Conservation (phyloP, 2,797 vertebrate species). For the Centropyge bicolor region DNA sequence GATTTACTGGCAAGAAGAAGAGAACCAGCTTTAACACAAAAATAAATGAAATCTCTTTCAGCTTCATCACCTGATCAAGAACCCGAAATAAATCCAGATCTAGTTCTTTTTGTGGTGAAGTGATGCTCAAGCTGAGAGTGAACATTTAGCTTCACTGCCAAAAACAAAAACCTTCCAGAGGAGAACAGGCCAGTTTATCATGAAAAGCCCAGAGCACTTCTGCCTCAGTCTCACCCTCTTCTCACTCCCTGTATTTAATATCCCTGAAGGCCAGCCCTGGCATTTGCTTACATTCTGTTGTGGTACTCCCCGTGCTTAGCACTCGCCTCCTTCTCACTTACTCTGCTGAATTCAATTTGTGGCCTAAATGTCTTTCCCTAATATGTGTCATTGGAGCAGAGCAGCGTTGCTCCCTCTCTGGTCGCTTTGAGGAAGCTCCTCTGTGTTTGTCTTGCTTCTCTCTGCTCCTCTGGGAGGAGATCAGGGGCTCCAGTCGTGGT, state of each 20-base stretch:
- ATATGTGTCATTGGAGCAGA: constrained; percentile 76
- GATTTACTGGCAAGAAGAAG: not conserved
- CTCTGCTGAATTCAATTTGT: constrained; percentile 66
- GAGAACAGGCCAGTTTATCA: constrained; percentile 29
- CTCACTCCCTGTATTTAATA: constrained; percentile 47
- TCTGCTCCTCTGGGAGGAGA: constrained; percentile 56
- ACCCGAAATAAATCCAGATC: not conserved
- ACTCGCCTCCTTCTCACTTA: constrained; percentile 50
- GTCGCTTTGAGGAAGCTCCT: constrained; percentile 53
- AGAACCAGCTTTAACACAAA: not conserved
- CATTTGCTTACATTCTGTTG: constrained; percentile 61
- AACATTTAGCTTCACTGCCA: not conserved
- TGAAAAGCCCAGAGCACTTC: constrained; percentile 28
- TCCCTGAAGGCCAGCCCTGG: constrained; percentile 49
- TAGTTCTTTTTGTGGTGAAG: not conserved
- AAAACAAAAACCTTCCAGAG: not conserved
- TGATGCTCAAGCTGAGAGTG: not conserved
- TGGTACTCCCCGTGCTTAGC: constrained; percentile 41
- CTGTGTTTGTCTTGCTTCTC: constrained; percentile 64
- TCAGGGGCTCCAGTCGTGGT: constrained; percentile 60
- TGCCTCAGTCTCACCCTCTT: constrained; percentile 31
- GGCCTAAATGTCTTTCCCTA: constrained; percentile 70
- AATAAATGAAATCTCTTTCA: not conserved
- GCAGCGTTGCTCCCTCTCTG: constrained; percentile 46
- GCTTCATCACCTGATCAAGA: not conserved